Evolutionary conservation across 2,113 vertebrate genomes (phyloP), one percentile per base, ranked within the genome.

Genomic region (Pelmatolapia mariae): DNA sequence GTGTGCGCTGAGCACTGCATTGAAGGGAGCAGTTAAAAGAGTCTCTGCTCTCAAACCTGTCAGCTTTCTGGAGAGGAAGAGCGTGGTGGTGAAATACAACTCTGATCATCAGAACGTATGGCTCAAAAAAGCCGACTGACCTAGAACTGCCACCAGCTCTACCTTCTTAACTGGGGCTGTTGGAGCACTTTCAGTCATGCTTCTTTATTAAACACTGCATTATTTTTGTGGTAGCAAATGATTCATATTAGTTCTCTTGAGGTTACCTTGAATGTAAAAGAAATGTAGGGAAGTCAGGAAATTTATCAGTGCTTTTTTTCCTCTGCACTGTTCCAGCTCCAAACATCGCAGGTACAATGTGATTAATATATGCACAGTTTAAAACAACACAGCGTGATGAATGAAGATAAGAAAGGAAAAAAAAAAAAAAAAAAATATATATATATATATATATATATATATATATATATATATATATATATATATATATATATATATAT

Each of bases 81-180:
- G 73, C 10, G 22, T 66, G 87, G 83, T 63, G 38, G 59, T 73
- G 89, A 91, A 87, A 80, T 40, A 10, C 40, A 57, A 40, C 91
- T 91, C 82, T 89, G 88, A 94, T 92, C 76, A 71, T 93, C 89
- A 89, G 59, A 86, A 63, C 79, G 47, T 81, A 52, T 26, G 29
- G 45, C 91, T 93, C 89, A 85, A 71, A 89, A 87, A 88, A 59
- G 71, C 80, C 11, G 79, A 80, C 92, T 94, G 95, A 93, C 95
- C 93, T 93, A 61, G 91, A 95, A 95, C 89, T 95, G 95, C 94
- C 95, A 96, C 24, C 38, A 45, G 53, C 38, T 84, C 45, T 89
- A 83, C 26, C 83, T 84, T 89, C 33, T 82, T 79, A 82, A 54
- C 24, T 50, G 38, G n/a, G 84, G 43, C 86, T 57, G 73, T 36